Evolutionary conservation across 2,888 invertebrate genomes (phyloP).

Genomic region (Julus scandinavius): DNA sequence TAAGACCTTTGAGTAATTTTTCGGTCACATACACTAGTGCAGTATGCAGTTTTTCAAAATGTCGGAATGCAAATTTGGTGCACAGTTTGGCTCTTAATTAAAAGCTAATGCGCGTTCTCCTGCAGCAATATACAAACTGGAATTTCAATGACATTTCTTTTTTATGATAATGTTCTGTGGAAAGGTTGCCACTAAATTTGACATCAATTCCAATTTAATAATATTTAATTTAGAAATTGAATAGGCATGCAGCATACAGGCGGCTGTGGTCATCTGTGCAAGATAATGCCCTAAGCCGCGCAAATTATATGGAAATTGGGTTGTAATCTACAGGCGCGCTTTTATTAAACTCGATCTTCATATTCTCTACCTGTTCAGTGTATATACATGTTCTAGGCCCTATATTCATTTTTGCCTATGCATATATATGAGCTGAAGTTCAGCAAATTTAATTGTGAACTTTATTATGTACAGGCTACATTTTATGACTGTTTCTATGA

Average conservation of each 20-base stretch:
- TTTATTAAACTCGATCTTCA: conserved; percentile 40
- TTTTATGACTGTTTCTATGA: conserved; percentile 43
- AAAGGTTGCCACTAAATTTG: conserved; percentile 40
- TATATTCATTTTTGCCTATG: conserved; percentile 37
- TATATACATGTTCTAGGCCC: not conserved
- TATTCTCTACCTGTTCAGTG: not conserved
- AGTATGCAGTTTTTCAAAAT: not conserved
- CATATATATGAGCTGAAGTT: conserved; percentile 42
- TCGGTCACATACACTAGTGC: not conserved
- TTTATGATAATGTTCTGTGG: not conserved
- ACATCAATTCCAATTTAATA: conserved; percentile 40
- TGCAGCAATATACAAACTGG: too few species aligned
- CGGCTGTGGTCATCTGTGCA: conserved; percentile 28
- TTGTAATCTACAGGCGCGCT: conserved; percentile 25
- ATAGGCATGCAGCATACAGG: not conserved
- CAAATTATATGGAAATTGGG: conserved; percentile 32
- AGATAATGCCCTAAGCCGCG: conserved; percentile 9
- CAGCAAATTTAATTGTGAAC: conserved; percentile 46
- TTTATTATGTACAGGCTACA: conserved; percentile 46
- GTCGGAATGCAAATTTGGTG: not conserved
- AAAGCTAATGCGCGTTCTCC: not conserved
- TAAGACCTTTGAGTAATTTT: too few species aligned
- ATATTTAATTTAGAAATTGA: conserved; percentile 16
- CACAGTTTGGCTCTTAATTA: conserved; percentile 6
- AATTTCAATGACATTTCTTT: not conserved